These are phyloP conservation scores for Labia minor DNA, from an alignment of 2,888 invertebrate species.

Conservation along the genomic window DNA sequence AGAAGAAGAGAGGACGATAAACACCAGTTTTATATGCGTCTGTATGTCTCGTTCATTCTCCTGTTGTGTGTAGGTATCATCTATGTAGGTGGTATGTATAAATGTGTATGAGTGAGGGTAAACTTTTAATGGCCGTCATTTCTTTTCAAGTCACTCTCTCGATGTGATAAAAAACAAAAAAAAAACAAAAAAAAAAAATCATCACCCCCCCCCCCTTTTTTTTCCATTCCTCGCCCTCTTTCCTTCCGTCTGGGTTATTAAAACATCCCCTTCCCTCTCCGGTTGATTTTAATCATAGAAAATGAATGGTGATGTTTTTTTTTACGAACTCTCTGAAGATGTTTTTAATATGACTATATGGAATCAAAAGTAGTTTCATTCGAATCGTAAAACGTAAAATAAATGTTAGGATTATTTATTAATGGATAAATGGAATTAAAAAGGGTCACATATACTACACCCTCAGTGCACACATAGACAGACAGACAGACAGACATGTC, in stretches of 20 bases:
- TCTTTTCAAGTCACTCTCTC: not conserved
- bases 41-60: not conserved
- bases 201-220: too few species aligned
- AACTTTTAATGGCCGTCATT: not conserved
- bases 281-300: not conserved
- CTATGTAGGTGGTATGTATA: too few species aligned
- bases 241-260: not conserved
- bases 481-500: too few species aligned
- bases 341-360: too few species aligned
- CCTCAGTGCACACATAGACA: too few species aligned
- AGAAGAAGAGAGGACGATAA: not conserved
- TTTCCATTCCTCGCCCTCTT: too few species aligned
- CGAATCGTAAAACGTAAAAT: too few species aligned
- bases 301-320: not conserved
- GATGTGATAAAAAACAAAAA: not conserved
- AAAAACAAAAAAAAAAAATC: not conserved
- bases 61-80: not conserved
- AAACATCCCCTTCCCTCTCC: not conserved
- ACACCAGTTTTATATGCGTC: not conserved
- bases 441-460: too few species aligned
- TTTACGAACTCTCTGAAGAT: not conserved
- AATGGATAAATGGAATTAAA: too few species aligned
- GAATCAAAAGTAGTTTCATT: too few species aligned
- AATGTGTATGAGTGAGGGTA: too few species aligned
- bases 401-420: too few species aligned